phyloP scores from a whole-genome alignment of 2,113 vertebrate species.

The Corvus hawaiiensis region DNA sequence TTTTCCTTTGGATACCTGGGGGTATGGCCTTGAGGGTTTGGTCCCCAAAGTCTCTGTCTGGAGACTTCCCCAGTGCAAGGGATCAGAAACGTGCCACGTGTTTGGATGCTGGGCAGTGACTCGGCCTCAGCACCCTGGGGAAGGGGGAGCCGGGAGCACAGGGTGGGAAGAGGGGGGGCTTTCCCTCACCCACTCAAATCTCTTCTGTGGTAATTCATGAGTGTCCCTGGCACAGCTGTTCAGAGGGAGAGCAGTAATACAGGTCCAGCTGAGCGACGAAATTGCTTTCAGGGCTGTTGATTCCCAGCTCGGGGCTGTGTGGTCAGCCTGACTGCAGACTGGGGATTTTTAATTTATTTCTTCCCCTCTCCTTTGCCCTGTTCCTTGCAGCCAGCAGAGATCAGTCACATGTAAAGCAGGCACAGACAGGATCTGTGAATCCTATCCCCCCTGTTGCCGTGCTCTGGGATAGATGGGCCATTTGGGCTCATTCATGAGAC shows the following conservation, averaged over 20 bases:
- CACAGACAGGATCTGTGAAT: not conserved
- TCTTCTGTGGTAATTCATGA: not conserved
- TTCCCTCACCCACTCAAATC: not conserved
- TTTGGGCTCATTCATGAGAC: not conserved
- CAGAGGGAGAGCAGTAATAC: not conserved
- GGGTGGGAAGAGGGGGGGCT: not conserved
- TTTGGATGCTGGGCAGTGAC: not conserved
- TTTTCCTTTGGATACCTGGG: not conserved
- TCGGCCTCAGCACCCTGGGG: not conserved
- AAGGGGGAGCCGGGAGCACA: not conserved
- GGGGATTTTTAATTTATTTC: not conserved
- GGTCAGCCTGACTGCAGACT: not conserved
- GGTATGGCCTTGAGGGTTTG: not conserved
- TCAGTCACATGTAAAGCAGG: not conserved
- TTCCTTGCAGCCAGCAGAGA: not conserved
- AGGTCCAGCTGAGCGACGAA: constrained; percentile 30
- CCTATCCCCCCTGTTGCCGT: not conserved
- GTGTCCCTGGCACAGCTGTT: constrained; percentile 36
- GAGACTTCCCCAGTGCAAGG: not conserved
- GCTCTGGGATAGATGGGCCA: not conserved
- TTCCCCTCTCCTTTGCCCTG: not conserved
- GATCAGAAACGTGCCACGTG: not conserved
- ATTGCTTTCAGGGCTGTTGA: constrained; percentile 41
- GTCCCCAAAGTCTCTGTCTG: not conserved
- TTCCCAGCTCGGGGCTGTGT: not conserved